Conservation (phyloP, 2,888 invertebrate species). For the Amiota communis region DNA sequence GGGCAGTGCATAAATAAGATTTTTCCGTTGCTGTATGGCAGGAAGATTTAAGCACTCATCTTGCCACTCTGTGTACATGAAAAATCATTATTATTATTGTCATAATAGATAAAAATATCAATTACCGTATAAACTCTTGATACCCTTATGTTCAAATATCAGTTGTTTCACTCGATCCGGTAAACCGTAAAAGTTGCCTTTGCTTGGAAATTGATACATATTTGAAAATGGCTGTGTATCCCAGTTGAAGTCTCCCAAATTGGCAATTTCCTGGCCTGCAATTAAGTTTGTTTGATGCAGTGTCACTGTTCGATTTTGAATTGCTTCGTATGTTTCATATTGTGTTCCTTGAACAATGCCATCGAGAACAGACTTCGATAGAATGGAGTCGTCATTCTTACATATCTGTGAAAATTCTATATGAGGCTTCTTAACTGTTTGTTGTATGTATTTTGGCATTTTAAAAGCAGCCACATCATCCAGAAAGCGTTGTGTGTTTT, state of each 20-base stretch:
- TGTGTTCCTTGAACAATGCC: conserved; percentile 65
- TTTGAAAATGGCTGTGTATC: conserved; percentile 64
- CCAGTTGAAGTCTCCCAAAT: conserved; percentile 64
- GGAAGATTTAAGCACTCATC: conserved; percentile 88
- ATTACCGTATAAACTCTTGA: conserved; percentile 86
- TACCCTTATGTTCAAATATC: conserved; percentile 84
- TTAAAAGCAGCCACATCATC: conserved; percentile 63
- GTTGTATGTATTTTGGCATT: conserved; percentile 45
- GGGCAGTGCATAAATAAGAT: conserved; percentile 93
- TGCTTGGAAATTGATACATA: conserved; percentile 57
- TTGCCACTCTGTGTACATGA: conserved; percentile 87
- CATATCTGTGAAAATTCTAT: background rate
- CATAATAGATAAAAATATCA: background rate
- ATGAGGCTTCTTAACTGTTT: background rate
- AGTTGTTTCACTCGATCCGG: conserved; percentile 81
- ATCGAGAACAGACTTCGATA: conserved; percentile 45
- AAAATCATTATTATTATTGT: conserved; percentile 9
- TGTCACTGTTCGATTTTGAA: conserved; percentile 35
- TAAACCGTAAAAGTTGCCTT: conserved; percentile 84
- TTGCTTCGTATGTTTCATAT: conserved; percentile 63
- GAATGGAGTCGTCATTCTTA: conserved; percentile 42
- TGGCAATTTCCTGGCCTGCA: conserved; percentile 46
- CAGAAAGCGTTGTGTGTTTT: conserved; percentile 71
- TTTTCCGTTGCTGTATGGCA: conserved; percentile 81
- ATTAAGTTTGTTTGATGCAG: conserved; percentile 24